Base-by-base conservation (phyloP, 2,888 invertebrate genomes). In the Cantharis lateralis region DNA sequence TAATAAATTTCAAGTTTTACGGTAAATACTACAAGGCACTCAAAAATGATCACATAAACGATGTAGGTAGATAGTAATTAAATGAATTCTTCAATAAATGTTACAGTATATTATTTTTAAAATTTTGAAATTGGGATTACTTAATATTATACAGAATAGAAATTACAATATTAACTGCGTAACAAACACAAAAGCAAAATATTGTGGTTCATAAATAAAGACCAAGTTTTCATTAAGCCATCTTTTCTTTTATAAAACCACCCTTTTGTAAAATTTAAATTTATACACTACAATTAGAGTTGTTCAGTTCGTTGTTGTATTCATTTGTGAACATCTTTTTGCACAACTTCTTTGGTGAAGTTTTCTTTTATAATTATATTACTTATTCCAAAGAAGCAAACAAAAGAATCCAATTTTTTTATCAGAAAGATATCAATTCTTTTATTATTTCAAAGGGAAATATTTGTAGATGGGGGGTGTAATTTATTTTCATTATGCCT, bases 401-500 rank as follows among this genome's bases (percentile, higher is more conserved):
- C 82, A 82, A 83, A 82, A 79, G 83, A 76, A 28, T 71, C 80
- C 64, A 70, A 69, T 63, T 80, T 79, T 48, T 76, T 80, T 80
- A 79, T 79, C 80, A 79, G 76, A 75, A 78, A 75, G 78, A 80
- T 80, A 79, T 79, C 79, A 72, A 72, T 78, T 78, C 76, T 75
- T 79, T 79, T 79, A 78, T 78, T 75, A 75, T 24, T 24, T 71
- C 70, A 66, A 73, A 70, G 72, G 77, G 68, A 68, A 70, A 78
- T 75, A 78, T 78, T 73, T 74, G 70, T 77, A 81, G 73, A 71
- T 48, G 72, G 68, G 63, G 74, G 80, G 78, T 80, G 81, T 80
- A 84, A 86, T 86, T 85, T 86, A 86, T 86, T 85, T 85, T 86
- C 86, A 86, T 86, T 86, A 86, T 82, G 77, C 78, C 80, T 86